These are phyloP conservation scores for Corythaixoides concolor DNA, from an alignment of 2,113 vertebrate species.

Conservation along the genomic window DNA sequence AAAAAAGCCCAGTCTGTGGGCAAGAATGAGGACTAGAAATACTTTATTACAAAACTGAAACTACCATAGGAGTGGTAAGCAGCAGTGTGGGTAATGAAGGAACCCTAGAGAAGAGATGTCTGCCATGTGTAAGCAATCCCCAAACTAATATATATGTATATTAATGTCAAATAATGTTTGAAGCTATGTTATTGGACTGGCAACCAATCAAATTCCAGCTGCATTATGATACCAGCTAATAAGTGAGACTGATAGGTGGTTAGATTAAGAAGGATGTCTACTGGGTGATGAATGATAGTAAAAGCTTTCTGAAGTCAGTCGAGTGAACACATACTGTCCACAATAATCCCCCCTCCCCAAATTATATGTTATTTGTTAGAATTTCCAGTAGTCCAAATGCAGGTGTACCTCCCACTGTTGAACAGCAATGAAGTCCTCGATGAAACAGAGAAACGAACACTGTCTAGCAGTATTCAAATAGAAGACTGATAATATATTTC, in stretches of 20 bases:
- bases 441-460: not conserved
- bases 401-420: not conserved
- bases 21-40: not conserved
- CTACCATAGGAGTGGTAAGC: not conserved
- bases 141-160: not conserved
- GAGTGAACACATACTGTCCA: not conserved
- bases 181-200: not conserved
- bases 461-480: not conserved
- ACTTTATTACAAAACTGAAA: not conserved
- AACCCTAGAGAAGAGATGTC: not conserved
- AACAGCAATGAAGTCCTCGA: not conserved
- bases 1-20: not conserved
- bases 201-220: not conserved
- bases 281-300: not conserved
- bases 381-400: not conserved
- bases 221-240: not conserved
- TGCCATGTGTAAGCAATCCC: fast-evolving
- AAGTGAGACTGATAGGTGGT: not conserved
- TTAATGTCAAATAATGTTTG: not conserved
- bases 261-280: not conserved
- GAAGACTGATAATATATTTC: not conserved
- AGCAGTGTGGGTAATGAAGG: not conserved
- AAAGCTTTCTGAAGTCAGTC: not conserved
- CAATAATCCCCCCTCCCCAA: not conserved
- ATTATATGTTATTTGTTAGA: not conserved